These are phyloP conservation scores for Anarrhichthys ocellatus DNA, from an alignment of 2,113 vertebrate species.

Conservation along the genomic window DNA sequence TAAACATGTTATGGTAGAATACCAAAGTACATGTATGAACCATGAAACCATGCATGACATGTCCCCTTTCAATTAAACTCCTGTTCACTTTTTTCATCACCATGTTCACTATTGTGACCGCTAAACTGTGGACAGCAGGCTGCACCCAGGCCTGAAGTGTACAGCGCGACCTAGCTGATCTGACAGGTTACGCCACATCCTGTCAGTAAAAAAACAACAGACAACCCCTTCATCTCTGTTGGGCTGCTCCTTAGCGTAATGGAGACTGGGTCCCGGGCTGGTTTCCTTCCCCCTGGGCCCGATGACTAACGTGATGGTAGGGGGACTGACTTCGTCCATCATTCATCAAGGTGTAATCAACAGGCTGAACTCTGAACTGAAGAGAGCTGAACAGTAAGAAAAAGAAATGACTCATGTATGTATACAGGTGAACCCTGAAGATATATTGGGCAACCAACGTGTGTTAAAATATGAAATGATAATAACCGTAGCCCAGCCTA, in stretches of 20 bases:
- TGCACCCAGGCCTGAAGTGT: neutral
- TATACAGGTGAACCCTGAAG: neutral
- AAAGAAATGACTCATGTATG: slow-evolving; percentile 33
- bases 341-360: slow-evolving; percentile 24
- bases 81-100: neutral
- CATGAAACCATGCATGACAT: neutral
- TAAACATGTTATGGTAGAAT: neutral
- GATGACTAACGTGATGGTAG: slow-evolving; percentile 32
- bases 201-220: neutral
- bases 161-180: neutral
- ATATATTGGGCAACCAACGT: neutral
- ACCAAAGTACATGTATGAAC: neutral
- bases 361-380: slow-evolving; percentile 20
- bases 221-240: neutral
- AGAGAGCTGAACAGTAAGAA: neutral
- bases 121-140: neutral
- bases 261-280: slow-evolving; percentile 4
- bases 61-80: neutral
- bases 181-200: slow-evolving; percentile 6
- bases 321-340: slow-evolving; percentile 35
- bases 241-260: neutral
- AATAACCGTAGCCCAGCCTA: neutral
- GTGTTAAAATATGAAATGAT: too few relatives aligned
- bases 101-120: neutral
- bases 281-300: neutral